Percentiles rank a stretch among this genome's conserved stretches.
phyloP scores from a whole-genome alignment of 2,797 vertebrate species.

The Sebastes steindachneri region DNA sequence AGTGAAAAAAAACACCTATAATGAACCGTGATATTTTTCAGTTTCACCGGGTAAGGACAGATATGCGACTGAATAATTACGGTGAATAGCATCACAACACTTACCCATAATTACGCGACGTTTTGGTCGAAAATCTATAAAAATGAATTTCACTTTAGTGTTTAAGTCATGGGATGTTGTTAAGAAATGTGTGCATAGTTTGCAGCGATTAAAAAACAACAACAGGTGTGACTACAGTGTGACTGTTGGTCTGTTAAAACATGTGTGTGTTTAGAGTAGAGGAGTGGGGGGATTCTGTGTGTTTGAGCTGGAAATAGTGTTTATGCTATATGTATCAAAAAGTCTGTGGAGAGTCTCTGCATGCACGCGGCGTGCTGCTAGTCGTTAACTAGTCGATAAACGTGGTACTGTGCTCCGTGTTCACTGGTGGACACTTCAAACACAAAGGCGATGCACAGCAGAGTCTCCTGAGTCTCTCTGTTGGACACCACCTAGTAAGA shows the following conservation, averaged over 20 bases:
- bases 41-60: not conserved
- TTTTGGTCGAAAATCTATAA: not conserved
- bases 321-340: conserved; percentile 58
- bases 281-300: conserved; percentile 37
- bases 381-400: conserved; percentile 95
- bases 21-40: not conserved
- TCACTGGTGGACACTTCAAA: conserved; percentile 96
- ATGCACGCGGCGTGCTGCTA: conserved; percentile 78
- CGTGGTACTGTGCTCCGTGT: conserved; percentile 95
- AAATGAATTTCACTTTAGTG: not conserved
- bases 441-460: conserved; percentile 96
- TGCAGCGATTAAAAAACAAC: conserved; percentile 26
- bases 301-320: conserved; percentile 65
- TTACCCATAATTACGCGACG: not conserved
- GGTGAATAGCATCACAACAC: not conserved
- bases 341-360: conserved; percentile 66
- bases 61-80: not conserved
- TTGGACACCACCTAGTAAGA: conserved; percentile 91
- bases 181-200: not conserved
- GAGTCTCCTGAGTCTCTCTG: conserved; percentile 96
- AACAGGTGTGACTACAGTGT: conserved; percentile 60
- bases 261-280: conserved; percentile 33
- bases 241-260: conserved; percentile 69
- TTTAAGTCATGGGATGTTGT: not conserved
- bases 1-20: not conserved